Conservation (phyloP, 2,113 vertebrate genomes). For the Sitta europaea region DNA sequence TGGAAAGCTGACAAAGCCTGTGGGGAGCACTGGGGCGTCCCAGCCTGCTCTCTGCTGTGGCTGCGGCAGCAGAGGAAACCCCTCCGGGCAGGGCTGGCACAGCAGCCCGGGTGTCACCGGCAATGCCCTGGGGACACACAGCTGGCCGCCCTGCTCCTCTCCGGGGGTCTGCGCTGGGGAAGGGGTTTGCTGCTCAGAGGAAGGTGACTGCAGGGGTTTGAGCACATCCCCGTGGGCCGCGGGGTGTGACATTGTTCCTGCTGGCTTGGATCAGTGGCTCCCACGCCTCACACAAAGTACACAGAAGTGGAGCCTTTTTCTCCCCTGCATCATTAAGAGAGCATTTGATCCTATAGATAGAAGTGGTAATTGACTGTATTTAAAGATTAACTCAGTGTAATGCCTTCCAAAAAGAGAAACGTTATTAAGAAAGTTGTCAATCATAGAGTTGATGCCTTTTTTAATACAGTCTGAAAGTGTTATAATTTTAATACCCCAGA, state of each 20-base stretch:
- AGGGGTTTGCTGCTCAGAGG: background rate
- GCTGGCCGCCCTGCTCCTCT: too few species aligned
- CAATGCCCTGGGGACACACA: too few species aligned
- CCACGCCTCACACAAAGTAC: background rate
- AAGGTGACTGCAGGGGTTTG: background rate
- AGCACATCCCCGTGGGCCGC: background rate
- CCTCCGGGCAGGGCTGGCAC: background rate
- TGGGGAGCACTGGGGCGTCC: background rate
- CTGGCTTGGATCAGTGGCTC: background rate
- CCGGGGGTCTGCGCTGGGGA: too few species aligned
- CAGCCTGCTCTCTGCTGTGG: background rate
- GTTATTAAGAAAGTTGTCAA: slow-evolving; percentile 56
- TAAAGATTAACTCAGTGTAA: slow-evolving; percentile 57
- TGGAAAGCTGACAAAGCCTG: background rate
- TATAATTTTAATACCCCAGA: slow-evolving; percentile 50
- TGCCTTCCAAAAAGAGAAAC: slow-evolving; percentile 40
- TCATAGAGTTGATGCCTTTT: slow-evolving; percentile 30
- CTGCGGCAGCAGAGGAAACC: background rate
- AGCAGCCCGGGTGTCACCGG: background rate
- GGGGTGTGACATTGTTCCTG: background rate
- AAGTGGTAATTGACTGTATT: slow-evolving; percentile 51
- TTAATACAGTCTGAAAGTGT: slow-evolving; percentile 24
- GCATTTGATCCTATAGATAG: slow-evolving; percentile 52
- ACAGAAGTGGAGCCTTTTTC: background rate
- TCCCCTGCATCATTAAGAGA: background rate